Evolutionary conservation across 2,797 vertebrate species (phyloP).

Genomic region (Falco concolor): DNA sequence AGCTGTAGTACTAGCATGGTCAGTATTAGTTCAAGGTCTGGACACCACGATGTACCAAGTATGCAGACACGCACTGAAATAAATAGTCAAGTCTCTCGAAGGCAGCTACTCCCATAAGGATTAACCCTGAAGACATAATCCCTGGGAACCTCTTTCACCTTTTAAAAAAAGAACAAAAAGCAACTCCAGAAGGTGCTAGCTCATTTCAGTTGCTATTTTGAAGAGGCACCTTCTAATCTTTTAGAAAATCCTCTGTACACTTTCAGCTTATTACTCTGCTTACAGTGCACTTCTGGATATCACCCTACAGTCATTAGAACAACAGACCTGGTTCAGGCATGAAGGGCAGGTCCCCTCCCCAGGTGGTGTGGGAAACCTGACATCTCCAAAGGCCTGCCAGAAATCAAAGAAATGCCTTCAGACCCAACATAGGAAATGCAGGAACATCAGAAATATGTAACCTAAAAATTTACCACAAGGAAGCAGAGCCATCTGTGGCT

Average conservation of each 20-base stretch:
- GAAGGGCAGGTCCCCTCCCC: neutral
- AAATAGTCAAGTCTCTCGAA: neutral
- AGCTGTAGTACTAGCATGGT: neutral
- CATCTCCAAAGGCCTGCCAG: neutral
- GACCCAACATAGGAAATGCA: neutral
- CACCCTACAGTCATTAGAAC: fast-evolving
- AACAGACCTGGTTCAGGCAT: neutral
- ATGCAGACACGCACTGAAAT: neutral
- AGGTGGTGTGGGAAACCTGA: neutral
- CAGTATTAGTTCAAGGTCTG: neutral
- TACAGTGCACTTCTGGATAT: neutral
- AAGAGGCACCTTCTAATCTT: neutral
- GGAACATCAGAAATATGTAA: neutral
- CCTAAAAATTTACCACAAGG: neutral
- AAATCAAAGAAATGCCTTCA: neutral
- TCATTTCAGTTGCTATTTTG: neutral
- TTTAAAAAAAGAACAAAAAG: neutral
- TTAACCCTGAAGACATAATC: neutral
- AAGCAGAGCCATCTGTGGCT: neutral
- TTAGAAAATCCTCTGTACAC: fast-evolving
- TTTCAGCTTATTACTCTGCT: neutral
- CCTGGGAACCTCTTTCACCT: neutral
- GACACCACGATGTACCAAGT: fast-evolving
- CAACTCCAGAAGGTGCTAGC: neutral
- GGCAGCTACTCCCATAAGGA: neutral